Conservation (phyloP, 2,888 invertebrate genomes). For the Operophtera brumata region DNA sequence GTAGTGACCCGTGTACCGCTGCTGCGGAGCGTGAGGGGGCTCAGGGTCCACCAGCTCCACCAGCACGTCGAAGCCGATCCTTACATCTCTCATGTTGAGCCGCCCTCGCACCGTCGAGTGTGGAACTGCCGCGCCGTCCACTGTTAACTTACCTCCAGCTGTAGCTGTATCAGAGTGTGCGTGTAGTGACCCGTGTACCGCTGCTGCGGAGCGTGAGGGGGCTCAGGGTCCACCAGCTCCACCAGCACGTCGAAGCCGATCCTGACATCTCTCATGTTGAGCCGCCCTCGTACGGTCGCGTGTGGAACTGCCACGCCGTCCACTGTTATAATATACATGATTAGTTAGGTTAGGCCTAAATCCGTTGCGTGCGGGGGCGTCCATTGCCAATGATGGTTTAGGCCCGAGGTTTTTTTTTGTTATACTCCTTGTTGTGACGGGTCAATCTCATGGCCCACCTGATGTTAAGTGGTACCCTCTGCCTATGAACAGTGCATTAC, state of each 20-base stretch:
- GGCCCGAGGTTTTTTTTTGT: too few relatives aligned
- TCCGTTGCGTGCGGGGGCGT: too few relatives aligned
- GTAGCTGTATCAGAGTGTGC: conserved; percentile 30
- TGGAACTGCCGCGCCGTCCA: conserved; percentile 26
- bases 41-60: conserved; percentile 33
- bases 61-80: conserved; percentile 53
- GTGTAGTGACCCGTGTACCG: conserved; percentile 47
- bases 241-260: conserved; percentile 55
- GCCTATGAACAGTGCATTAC: too few relatives aligned
- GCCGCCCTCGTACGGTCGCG: conserved; percentile 33
- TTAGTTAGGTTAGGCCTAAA: too few relatives aligned
- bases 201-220: conserved; percentile 25
- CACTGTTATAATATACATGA: too few relatives aligned
- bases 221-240: conserved; percentile 27
- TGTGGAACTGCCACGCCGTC: conserved; percentile 24
- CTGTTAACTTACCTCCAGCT: conserved; percentile 41
- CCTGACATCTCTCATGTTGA: conserved; percentile 43
- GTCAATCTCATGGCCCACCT: too few relatives aligned
- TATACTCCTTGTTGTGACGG: too few relatives aligned
- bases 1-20: conserved; percentile 47
- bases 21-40: conserved; percentile 23
- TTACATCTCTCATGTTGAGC: conserved; percentile 42
- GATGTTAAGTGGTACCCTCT: too few relatives aligned
- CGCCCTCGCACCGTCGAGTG: conserved; percentile 34
- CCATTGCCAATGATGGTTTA: too few relatives aligned